Percentiles rank a stretch among this genome's conserved stretches.
Conservation (phyloP, 2,797 vertebrate species). For the Clarias laeviceps region DNA sequence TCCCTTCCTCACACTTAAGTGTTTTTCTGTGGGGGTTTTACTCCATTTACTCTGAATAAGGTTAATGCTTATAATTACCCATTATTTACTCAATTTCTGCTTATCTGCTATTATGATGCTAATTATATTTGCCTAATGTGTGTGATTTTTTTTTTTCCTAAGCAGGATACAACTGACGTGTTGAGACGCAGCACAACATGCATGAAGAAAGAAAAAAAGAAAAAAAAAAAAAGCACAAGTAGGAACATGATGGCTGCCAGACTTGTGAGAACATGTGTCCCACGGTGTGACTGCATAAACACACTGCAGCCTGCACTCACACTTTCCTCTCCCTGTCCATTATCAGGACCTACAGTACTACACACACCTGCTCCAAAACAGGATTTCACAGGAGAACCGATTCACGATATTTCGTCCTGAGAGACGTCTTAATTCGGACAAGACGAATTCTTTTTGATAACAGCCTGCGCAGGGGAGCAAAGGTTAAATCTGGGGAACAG, state of each 20-base stretch:
- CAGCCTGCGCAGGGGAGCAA: not conserved
- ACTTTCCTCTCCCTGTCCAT: not conserved
- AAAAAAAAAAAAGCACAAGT: conserved; percentile 33
- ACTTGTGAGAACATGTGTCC: conserved; percentile 55
- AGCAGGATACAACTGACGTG: not conserved
- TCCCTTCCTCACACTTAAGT: not conserved
- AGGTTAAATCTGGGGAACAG: not conserved
- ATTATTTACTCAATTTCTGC: not conserved
- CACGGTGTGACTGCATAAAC: conserved; percentile 50
- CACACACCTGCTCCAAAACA: not conserved
- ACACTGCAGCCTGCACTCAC: conserved; percentile 37
- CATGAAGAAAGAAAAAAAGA: not conserved
- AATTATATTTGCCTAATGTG: not conserved
- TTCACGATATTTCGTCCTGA: not conserved
- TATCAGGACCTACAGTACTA: conserved; percentile 7
- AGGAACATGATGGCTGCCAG: conserved; percentile 32
- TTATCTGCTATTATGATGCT: not conserved
- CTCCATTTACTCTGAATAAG: not conserved
- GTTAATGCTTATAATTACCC: not conserved
- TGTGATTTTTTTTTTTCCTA: too few relatives aligned
- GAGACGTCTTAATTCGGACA: not conserved
- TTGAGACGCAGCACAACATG: conserved; percentile 15
- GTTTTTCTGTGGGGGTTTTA: not conserved
- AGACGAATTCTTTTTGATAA: not conserved
- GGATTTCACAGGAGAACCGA: not conserved